Evolutionary conservation across 1,140 invertebrate species (phyloP), one percentile per base, ranked within the genome.

Genomic region (Ganaspis sp.): DNA sequence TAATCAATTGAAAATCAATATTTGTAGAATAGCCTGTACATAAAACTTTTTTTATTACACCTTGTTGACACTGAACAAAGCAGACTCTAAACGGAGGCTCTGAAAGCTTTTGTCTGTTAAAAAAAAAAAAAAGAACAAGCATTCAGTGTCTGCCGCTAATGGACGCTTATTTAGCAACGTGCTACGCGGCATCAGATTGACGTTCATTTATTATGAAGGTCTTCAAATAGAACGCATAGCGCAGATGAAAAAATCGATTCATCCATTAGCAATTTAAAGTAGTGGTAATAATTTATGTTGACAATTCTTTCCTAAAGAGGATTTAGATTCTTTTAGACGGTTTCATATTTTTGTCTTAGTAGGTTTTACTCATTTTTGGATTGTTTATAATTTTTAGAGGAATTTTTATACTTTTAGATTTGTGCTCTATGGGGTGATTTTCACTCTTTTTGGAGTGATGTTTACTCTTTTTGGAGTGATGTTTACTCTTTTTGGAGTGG

Each of bases 101-200:
- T 64, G 23, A 64, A 64, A 64, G 58, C 58, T 64, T 26, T 64
- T 64, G 58, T 64, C 58, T 64, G 26, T 26, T 37, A 74, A 74
- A 74, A 71, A 58, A 38, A 75, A 75, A 42, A 74, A 74, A 69
- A 72, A 69, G 45, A 76, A 76, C 69, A 19, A 15, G 77, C 70
- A 58, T 76, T 76, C 72, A 76, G 76, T 79, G 74, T 19, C 70
- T 64, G 53, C 71, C 53, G 74, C 53, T 76, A 79, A 79, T 79
- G 74, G 77, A 79, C 37, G 64, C 58, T 64, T 64, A 49, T 64
- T 64, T 64, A 64, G 26, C 58, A 64, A 34, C 23, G 26, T 64
- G 1, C 23, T 64, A 64, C 40, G 64, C 72, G 70, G 29, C 77
- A 69, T 70, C 69, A 45, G 75, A 76, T 76, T 72, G 74, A 78